Evolutionary conservation across 2,888 invertebrate genomes (phyloP), one percentile per base, ranked within the genome.

Genomic region (Morpho helenor): DNA sequence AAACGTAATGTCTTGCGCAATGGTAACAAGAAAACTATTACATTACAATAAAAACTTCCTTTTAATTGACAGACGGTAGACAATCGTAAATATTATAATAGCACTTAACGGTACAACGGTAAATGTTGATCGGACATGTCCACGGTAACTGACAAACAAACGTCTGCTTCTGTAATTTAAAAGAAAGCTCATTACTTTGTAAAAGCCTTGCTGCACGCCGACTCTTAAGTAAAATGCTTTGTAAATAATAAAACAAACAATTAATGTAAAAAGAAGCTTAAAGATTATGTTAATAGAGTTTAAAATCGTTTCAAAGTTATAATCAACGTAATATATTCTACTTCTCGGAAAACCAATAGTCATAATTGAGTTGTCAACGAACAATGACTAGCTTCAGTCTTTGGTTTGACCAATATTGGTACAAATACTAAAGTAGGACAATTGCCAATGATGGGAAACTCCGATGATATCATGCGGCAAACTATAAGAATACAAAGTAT

Each of bases 391-490:
- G 63, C 46, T 40, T 46, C 7, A 40, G 46, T 31, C 68, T 67
- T 65, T 68, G 70, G 71, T 69, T 72, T 69, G 64, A 67, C 58
- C 66, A 66, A 70, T 66, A 64, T 69, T 70, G 67, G 64, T 60
- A 66, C 66, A 68, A 69, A 69, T 64, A 59, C 46, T 52, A 57
- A 81, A 77, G 71, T 81, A 70, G 83, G 75, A 75, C 82, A 83
- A 81, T 77, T 81, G 80, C 72, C 77, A 82, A 84, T 80, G 70
- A 65, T 55, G 66, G 64, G 57, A 60, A 49, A 47, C 61, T 67
- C 69, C 64, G 67, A 71, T 82, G 81, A 79, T 76, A 73, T 77
- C 79, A 79, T 66, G 52, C 31, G 5, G 31, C 31, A 31, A 31
- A 31, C 31, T 5, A 31, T 31, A 31, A 31, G 31, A 31, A 31